Conservation (phyloP, 1,140 invertebrate species). For the Cotesia glomerata region DNA sequence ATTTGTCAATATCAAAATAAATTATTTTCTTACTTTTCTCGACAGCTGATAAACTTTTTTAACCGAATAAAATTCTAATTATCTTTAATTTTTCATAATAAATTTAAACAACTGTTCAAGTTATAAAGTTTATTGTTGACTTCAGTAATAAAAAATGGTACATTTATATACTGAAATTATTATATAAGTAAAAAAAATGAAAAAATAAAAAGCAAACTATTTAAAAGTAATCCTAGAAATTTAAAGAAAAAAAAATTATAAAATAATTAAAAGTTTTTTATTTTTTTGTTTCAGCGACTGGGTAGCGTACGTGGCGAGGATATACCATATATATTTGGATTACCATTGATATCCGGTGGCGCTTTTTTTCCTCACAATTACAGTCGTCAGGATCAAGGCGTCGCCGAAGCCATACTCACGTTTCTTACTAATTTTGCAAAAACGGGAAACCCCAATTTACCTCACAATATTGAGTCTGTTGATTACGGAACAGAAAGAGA, state of each 20-base stretch:
- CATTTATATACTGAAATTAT: no score
- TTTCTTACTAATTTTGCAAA: conserved; percentile 79
- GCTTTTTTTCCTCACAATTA: conserved; percentile 74
- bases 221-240: no score
- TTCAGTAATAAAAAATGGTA: no score
- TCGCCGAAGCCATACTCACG: conserved; percentile 77
- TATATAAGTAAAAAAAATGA: no score
- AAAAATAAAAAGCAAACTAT: no score
- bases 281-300: conserved; percentile 67
- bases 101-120: no score
- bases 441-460: conserved; percentile 75
- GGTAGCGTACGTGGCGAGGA: conserved; percentile 87
- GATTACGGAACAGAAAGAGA: conserved; percentile 68
- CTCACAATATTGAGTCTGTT: conserved; percentile 63
- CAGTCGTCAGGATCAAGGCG: conserved; percentile 74
- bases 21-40: no score
- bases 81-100: no score
- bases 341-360: conserved; percentile 77
- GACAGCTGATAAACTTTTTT: no score
- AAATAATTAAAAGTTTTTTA: conserved; percentile 40
- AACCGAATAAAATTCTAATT: no score
- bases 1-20: no score
- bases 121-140: no score
- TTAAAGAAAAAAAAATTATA: not conserved
- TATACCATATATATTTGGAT: conserved; percentile 84